Base-by-base conservation (phyloP, 2,113 vertebrate genomes). In the Dipodomys stephensi region DNA sequence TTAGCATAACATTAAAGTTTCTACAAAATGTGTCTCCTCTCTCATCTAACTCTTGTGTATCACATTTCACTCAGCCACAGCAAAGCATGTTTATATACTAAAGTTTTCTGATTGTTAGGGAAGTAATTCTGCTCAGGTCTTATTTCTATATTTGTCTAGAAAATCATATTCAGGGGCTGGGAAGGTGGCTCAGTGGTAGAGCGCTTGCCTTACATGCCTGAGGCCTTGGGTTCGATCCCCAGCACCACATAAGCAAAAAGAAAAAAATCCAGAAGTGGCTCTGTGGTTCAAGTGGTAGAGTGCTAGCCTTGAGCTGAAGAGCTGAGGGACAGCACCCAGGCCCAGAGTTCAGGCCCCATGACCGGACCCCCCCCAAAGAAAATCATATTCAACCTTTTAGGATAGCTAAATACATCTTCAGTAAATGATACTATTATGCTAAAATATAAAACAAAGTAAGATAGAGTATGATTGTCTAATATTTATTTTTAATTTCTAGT, bases 361-460 rank as follows among this genome's bases (percentile, higher is more conserved):
- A 39, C 39, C 5, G 5, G 39, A 39, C 39, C 39, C 39, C 39
- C 39, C 39, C 39, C 5, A 39, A 39, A 39, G 39, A 39, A 28
- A 30, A 39, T 39, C 39, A 28, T 86, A 12, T 65, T 92, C 13
- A 81, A 49, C 53, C 22, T 87, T 91, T 90, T n/a, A 85, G 6
- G 16, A 25, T 49, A 88, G 23, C 4, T 78, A 69, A 90, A 74
- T 85, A 73, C 71, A 62, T 83, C 3, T 76, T 86, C 28, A 88
- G 57, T 85, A 79, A 88, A 68, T 68, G 18, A 94, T 85, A 15
- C 27, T 35, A 49, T 53, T 80, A 81, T 73, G 7, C 18, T 72
- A 76, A 96, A 94, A 84, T 78, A 77, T 65, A 60, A 22, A 72
- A 1, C 49, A 91, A 87, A 93, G 57, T 87, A 93, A 80, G 13